A percentile compares a stretch with the other conserved stretches of the same genome.
These are phyloP conservation scores for Stegophylla sp. DNA, from an alignment of 2,888 invertebrate species.

Conservation along the genomic window DNA sequence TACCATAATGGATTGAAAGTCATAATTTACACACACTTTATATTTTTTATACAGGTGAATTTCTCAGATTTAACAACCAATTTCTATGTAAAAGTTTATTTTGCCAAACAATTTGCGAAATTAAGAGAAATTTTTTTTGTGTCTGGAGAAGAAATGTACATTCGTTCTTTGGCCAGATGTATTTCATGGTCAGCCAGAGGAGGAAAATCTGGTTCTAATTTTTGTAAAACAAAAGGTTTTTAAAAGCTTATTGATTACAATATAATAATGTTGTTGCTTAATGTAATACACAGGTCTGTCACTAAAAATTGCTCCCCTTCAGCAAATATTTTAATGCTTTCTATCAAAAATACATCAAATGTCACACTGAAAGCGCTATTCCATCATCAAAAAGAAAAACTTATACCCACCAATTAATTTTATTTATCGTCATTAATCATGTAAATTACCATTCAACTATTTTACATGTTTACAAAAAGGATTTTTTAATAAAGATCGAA, in stretches of 20 bases:
- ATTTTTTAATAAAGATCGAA: too few relatives aligned
- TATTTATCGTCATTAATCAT: too few relatives aligned
- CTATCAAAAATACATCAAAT: too few relatives aligned
- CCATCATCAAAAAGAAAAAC: too few relatives aligned
- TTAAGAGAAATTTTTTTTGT: constrained; percentile 73
- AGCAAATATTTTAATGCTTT: too few relatives aligned
- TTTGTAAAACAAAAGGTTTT: constrained; percentile 87
- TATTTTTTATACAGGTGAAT: constrained; percentile 64
- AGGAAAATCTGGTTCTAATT: constrained; percentile 96
- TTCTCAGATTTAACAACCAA: constrained; percentile 74
- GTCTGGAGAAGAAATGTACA: constrained; percentile 76
- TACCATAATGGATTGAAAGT: too few relatives aligned
- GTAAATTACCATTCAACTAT: too few relatives aligned
- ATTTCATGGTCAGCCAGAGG: constrained; percentile 92
- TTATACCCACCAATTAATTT: too few relatives aligned
- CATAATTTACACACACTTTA: not conserved
- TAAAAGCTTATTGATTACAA: not conserved
- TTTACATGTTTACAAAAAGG: too few relatives aligned
- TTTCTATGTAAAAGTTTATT: constrained; percentile 88
- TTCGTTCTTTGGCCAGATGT: constrained; percentile 85
- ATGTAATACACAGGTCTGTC: too few relatives aligned
- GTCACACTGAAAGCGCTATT: too few relatives aligned
- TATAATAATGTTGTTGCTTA: constrained; percentile 36
- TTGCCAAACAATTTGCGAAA: constrained; percentile 87
- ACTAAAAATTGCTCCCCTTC: too few relatives aligned